Evolutionary conservation across 2,113 vertebrate genomes (phyloP).

Genomic region (Petaurus breviceps): DNA sequence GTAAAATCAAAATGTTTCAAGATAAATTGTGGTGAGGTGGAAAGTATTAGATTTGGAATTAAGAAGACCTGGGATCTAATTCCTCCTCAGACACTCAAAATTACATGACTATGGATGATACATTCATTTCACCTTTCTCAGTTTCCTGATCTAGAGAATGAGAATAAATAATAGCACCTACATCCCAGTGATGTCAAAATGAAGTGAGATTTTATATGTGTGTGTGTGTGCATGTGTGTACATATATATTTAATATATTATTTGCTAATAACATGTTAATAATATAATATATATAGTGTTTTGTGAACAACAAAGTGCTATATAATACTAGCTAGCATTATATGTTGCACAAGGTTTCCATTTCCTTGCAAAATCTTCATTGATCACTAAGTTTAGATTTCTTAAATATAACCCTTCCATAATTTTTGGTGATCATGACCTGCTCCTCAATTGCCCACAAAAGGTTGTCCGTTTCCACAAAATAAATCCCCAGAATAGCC

Average conservation of each 20-base stretch:
- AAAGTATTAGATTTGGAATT: background rate
- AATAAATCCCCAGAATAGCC: background rate
- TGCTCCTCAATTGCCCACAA: background rate
- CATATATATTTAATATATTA: too few species aligned
- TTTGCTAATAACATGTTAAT: too few species aligned
- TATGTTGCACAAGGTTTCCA: background rate
- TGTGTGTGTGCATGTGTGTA: too few species aligned
- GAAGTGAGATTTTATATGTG: background rate
- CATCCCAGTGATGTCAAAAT: background rate
- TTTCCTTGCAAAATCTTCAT: background rate
- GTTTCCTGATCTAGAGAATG: background rate
- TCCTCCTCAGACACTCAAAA: background rate
- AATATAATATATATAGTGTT: too few species aligned
- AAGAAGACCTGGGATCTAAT: background rate
- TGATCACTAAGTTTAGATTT: background rate
- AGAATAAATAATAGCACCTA: background rate
- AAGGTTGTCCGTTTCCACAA: background rate
- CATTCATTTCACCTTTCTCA: background rate
- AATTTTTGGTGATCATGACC: background rate
- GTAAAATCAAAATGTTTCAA: slow-evolving; percentile 4
- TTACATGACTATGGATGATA: background rate
- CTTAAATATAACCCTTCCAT: background rate
- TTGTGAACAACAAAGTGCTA: background rate
- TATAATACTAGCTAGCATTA: background rate
- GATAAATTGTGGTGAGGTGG: background rate